Percentiles rank a stretch among this genome's conserved stretches.
These are phyloP conservation scores for Apostichopus leukothele DNA, from an alignment of 53 echinoderm and acorn worm species.

Conservation along the genomic window DNA sequence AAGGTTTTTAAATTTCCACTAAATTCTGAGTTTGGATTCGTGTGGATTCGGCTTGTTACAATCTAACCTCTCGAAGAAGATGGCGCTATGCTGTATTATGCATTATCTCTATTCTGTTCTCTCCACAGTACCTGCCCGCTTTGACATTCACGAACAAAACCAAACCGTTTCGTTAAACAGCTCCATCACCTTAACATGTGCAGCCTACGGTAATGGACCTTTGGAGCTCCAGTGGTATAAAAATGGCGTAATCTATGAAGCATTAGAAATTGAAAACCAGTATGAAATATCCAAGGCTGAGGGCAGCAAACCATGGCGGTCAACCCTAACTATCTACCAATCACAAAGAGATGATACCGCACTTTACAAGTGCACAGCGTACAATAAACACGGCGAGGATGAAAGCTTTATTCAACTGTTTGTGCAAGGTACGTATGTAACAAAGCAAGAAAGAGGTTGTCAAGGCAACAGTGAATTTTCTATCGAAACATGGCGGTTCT, in stretches of 20 bases:
- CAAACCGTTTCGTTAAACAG: slow-evolving; percentile 62
- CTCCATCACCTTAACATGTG: slow-evolving; percentile 65
- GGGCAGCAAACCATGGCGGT: slow-evolving; percentile 47
- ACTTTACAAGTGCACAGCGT: slow-evolving; percentile 80
- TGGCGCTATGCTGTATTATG: too few relatives aligned
- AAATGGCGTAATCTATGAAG: slow-evolving; percentile 75
- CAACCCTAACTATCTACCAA: slow-evolving; percentile 67
- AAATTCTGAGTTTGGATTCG: too few relatives aligned
- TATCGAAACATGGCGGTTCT: too few relatives aligned
- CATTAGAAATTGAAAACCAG: slow-evolving; percentile 57
- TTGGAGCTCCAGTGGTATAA: slow-evolving; percentile 87
- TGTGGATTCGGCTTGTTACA: too few relatives aligned
- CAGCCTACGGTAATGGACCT: slow-evolving; percentile 74
- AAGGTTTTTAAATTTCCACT: too few relatives aligned
- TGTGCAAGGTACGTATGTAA: background rate
- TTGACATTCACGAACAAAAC: slow-evolving; percentile 72
- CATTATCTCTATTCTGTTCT: background rate
- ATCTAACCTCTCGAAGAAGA: too few relatives aligned
- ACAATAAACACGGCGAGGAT: slow-evolving; percentile 84
- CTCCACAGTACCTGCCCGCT: slow-evolving; percentile 82
- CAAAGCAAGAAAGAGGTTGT: background rate
- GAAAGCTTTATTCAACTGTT: slow-evolving; percentile 64
- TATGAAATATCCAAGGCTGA: slow-evolving; percentile 55
- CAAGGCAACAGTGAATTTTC: background rate
- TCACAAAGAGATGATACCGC: slow-evolving; percentile 71